Evolutionary conservation across 2,113 vertebrate genomes (phyloP).

Genomic region (Crotalus helleri): DNA sequence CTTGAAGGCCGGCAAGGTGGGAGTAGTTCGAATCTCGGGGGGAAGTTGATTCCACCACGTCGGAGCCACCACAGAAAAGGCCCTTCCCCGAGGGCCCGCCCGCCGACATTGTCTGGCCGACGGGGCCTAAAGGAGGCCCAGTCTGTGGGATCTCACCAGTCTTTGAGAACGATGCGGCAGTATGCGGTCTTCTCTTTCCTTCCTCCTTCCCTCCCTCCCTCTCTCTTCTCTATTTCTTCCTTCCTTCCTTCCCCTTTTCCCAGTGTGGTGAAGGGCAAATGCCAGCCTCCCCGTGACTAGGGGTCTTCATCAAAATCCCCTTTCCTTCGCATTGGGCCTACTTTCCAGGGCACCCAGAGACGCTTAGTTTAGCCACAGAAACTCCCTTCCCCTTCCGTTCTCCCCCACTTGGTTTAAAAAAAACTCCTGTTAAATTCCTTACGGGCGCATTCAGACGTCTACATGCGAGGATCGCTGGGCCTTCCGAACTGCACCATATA

Average conservation of each 20-base stretch:
- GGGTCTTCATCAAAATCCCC: rapidly evolving
- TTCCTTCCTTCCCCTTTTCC: too few relatives aligned
- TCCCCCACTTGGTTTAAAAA: rapidly evolving
- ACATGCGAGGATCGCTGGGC: conserved; percentile 53
- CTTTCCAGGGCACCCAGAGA: not conserved
- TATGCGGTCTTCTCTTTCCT: too few relatives aligned
- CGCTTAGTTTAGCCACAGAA: not conserved
- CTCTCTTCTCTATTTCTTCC: rapidly evolving
- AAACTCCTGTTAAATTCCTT: conserved; percentile 14
- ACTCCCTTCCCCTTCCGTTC: not conserved
- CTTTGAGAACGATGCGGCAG: too few relatives aligned
- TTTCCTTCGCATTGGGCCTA: not conserved
- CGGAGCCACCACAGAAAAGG: too few relatives aligned
- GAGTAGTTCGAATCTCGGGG: too few relatives aligned
- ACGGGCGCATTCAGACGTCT: conserved; percentile 50
- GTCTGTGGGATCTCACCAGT: too few relatives aligned
- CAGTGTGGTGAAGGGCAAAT: not conserved
- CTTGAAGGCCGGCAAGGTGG: too few relatives aligned
- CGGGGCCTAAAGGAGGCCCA: too few relatives aligned
- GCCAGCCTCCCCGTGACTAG: not conserved
- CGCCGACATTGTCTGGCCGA: too few relatives aligned
- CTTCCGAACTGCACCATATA: conserved; percentile 58
- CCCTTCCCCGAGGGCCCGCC: too few relatives aligned
- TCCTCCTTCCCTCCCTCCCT: too few relatives aligned
- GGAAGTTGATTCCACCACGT: too few relatives aligned